Percentiles rank a stretch among this genome's conserved stretches.
Conservation (phyloP, 2,888 invertebrate species). For the Seira musarum region DNA sequence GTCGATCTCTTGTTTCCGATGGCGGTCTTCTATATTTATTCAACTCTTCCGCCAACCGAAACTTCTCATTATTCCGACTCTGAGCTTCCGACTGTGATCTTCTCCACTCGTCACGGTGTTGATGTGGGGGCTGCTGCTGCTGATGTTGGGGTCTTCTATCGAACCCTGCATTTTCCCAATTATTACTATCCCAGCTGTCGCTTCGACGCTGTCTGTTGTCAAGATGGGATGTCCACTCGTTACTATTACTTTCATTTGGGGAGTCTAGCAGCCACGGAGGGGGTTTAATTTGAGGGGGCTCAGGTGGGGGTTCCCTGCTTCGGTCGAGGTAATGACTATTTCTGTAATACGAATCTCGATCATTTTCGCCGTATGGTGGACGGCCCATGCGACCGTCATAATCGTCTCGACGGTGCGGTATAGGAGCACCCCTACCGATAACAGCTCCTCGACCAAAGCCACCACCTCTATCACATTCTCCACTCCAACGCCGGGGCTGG, state of each 20-base stretch:
- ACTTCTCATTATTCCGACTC: background rate
- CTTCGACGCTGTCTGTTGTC: background rate
- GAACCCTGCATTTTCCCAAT: background rate
- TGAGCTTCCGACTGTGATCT: background rate
- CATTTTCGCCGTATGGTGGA: background rate
- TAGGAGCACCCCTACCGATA: constrained; percentile 23
- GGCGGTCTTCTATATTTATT: background rate
- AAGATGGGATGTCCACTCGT: background rate
- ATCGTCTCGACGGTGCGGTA: constrained; percentile 39
- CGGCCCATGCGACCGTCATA: constrained; percentile 11
- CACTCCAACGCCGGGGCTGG: constrained; percentile 39
- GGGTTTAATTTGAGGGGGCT: background rate
- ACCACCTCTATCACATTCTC: constrained; percentile 40
- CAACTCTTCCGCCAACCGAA: background rate
- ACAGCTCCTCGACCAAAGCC: constrained; percentile 31
- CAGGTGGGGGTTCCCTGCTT: background rate
- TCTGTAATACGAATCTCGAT: background rate
- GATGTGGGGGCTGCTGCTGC: too few relatives aligned
- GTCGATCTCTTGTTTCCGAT: constrained; percentile 5
- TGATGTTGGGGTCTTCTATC: background rate
- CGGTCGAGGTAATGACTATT: background rate
- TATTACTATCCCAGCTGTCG: background rate
- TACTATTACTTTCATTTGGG: background rate
- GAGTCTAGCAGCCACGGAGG: background rate
- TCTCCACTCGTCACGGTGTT: background rate